phyloP scores from a whole-genome alignment of 2,888 invertebrate genomes.

The Danaus chrysippus region DNA sequence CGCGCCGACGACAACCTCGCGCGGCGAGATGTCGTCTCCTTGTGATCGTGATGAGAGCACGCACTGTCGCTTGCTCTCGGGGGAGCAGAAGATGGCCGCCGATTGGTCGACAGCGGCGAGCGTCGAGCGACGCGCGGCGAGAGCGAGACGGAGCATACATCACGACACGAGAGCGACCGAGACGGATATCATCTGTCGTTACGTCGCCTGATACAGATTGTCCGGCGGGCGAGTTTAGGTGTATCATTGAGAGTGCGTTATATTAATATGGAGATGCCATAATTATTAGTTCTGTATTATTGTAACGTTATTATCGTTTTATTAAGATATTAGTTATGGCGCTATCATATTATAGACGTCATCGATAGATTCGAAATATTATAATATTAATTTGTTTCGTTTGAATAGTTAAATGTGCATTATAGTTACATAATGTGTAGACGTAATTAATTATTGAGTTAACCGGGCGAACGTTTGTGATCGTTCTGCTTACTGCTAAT shows the following conservation, averaged over 20 bases:
- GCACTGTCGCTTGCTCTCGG: conserved; percentile 79
- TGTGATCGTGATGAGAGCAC: conserved; percentile 75
- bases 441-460: conserved; percentile 2
- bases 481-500: conserved; percentile 9
- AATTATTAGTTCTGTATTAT: conserved; percentile 49
- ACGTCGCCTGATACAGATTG: conserved; percentile 68
- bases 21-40: conserved; percentile 73
- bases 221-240: conserved; percentile 65
- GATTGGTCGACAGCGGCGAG: conserved; percentile 72
- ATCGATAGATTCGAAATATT: no score
- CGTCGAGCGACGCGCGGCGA: conserved; percentile 53
- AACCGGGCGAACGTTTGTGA: conserved; percentile 7
- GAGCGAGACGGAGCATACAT: conserved; percentile 72
- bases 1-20: conserved; percentile 72
- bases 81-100: conserved; percentile 76
- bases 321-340: conserved; percentile 47
- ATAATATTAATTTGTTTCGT: no score
- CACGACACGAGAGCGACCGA: conserved; percentile 56
- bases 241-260: conserved; percentile 67
- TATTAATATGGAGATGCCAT: conserved; percentile 73
- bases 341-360: conserved; percentile 30
- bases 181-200: conserved; percentile 66
- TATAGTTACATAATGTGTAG: background rate
- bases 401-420: background rate
- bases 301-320: conserved; percentile 45